A percentile compares a stretch with the other conserved stretches of the same genome.
Conservation (phyloP, 2,113 vertebrate species). For the Paratilapia polleni region DNA sequence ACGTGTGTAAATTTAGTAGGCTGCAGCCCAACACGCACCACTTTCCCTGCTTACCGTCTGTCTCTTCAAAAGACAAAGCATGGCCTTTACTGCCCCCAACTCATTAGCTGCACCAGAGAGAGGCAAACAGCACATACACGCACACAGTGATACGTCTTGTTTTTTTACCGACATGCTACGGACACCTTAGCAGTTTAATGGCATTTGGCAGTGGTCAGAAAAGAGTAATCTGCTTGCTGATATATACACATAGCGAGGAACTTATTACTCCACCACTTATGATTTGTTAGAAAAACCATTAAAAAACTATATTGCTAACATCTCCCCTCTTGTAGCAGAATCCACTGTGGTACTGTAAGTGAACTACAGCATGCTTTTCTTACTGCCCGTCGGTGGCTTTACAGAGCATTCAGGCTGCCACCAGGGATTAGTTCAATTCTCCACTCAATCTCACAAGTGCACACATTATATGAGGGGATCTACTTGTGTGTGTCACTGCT, state of each 20-base stretch:
- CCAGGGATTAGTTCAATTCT: slow-evolving; percentile 72
- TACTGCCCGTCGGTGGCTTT: slow-evolving; percentile 60
- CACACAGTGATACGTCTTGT: slow-evolving; percentile 6
- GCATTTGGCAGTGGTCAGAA: background rate
- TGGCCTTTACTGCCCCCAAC: slow-evolving; percentile 56
- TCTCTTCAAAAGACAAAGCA: slow-evolving; percentile 54
- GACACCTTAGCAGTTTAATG: slow-evolving; percentile 16
- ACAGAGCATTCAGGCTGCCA: slow-evolving; percentile 61
- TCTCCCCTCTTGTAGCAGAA: slow-evolving; percentile 4
- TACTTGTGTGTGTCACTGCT: background rate
- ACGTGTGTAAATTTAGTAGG: slow-evolving; percentile 67
- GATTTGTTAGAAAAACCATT: slow-evolving; percentile 25
- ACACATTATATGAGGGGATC: slow-evolving; percentile 45
- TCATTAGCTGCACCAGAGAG: slow-evolving; percentile 57
- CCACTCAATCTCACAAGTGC: slow-evolving; percentile 68
- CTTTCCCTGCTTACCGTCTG: slow-evolving; percentile 73
- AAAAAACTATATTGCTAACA: slow-evolving; percentile 36
- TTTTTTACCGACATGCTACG: slow-evolving; percentile 15
- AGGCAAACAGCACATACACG: slow-evolving; percentile 38
- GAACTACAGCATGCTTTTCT: slow-evolving; percentile 55
- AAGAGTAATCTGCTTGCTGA: background rate
- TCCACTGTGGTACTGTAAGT: slow-evolving; percentile 36
- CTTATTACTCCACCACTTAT: slow-evolving; percentile 1
- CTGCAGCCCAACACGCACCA: slow-evolving; percentile 49
- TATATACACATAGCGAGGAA: slow-evolving; percentile 1